A percentile compares a stretch with the other conserved stretches of the same genome.
Evolutionary conservation across 2,113 vertebrate genomes (phyloP).

Genomic region (Fregata magnificens): DNA sequence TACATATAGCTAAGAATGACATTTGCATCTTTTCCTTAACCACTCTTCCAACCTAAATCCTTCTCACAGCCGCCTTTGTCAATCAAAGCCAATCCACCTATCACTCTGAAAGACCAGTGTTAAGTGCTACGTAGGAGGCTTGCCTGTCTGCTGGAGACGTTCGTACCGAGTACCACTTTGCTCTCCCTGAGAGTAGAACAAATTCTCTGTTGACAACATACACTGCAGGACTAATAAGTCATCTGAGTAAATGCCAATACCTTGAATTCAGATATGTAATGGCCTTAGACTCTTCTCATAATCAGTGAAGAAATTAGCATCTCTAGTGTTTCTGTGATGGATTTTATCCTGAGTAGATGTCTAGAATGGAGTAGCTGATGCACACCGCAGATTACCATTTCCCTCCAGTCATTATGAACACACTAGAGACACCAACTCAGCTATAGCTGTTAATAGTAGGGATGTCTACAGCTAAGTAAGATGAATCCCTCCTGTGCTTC

Average conservation of each 20-base stretch:
- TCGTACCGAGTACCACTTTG: background rate
- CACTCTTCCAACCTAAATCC: background rate
- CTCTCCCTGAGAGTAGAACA: background rate
- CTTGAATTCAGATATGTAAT: background rate
- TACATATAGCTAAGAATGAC: background rate
- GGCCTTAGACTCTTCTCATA: background rate
- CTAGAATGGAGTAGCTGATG: background rate
- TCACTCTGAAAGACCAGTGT: background rate
- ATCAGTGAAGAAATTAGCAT: background rate
- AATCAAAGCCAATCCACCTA: background rate
- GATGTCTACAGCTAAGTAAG: background rate
- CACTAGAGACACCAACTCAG: background rate
- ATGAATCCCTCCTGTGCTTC: background rate
- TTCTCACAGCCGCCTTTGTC: background rate
- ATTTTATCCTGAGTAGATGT: background rate
- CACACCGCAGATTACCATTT: background rate
- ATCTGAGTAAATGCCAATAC: background rate
- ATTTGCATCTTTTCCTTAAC: background rate
- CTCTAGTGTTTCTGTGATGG: background rate
- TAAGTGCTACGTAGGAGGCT: background rate
- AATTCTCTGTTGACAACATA: background rate
- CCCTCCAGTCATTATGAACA: background rate
- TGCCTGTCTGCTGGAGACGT: background rate
- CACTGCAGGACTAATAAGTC: background rate
- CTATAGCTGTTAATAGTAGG: background rate